phyloP scores from a whole-genome alignment of 2,888 invertebrate genomes.

The Danaus chrysippus region DNA sequence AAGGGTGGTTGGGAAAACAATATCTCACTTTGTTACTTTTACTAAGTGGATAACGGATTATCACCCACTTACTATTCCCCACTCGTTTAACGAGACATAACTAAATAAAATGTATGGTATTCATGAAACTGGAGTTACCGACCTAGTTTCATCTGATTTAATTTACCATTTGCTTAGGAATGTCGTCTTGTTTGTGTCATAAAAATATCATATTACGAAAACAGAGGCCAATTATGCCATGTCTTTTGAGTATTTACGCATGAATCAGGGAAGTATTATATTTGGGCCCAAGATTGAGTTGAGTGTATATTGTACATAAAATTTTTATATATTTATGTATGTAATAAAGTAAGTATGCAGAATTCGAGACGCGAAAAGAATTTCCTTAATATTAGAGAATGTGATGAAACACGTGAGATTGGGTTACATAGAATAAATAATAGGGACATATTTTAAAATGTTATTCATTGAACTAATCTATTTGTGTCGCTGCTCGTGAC shows the following conservation, averaged over 20 bases:
- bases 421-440: no score
- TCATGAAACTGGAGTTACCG: slow-evolving; percentile 32
- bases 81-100: slow-evolving; percentile 26
- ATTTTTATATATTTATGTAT: no score
- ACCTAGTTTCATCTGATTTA: slow-evolving; percentile 30
- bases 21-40: slow-evolving; percentile 24
- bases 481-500: not conserved
- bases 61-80: slow-evolving; percentile 34
- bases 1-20: slow-evolving; percentile 15
- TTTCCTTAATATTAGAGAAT: no score
- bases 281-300: no score
- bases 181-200: slow-evolving; percentile 5
- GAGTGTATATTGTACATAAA: no score
- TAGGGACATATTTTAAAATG: not conserved
- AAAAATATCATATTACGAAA: slow-evolving; percentile 4
- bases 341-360: no score
- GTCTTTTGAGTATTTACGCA: not conserved
- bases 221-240: slow-evolving; percentile 1
- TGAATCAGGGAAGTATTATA: not conserved
- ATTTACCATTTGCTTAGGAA: slow-evolving; percentile 20
- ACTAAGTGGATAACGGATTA: slow-evolving; percentile 34
- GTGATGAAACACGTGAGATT: no score
- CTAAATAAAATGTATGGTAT: slow-evolving; percentile 33
- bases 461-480: slow-evolving; percentile 2
- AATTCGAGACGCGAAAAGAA: no score